Evolutionary conservation across 2,888 invertebrate genomes (phyloP), one percentile per base, ranked within the genome.

Genomic region (Tupiocoris notatus): DNA sequence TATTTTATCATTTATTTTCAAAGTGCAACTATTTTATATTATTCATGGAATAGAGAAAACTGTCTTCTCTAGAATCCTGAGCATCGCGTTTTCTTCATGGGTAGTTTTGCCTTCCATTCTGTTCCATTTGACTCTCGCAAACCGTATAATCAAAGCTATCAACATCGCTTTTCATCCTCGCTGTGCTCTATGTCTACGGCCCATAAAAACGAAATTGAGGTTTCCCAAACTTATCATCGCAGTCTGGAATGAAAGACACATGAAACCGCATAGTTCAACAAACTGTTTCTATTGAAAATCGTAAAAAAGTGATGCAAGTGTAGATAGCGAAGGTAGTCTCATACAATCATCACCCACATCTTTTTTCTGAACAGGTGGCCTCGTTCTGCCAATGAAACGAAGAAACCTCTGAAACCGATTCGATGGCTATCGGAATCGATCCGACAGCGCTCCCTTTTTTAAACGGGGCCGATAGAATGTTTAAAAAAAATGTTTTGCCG

Each of bases 261-360:
- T n/a, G 59, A 59, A 59, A 59, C 59, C 59, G 59, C 17, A 39
- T 39, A 7, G 39, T 39, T 39, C 59, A 59, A n/a, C 12, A 17
- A 9, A 18, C 59, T 18, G 6, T 59, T 59, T 59, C 16, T 3
- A n/a, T 17, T 6, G n/a, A 3, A 6, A 17, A n/a, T 3, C 59
- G 6, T 18, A 18, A 61, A 16, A 22, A 59, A 59, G 23, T 22
- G 54, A 73, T 61, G 61, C 54, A 73, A 61, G 39, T 62, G 17
- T 18, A 61, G 62, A 61, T 73, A 39, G 73, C 6, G 6, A 62
- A n/a, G n/a, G n/a, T n/a, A 39, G 63, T 63, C 54, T 73, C 73
- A 62, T 21, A 73, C 73, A 73, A 63, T 73, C 73, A 73, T 73
- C 73, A 62, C 73, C 73, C 73, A 63, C 62, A 21, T 59, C n/a